Conservation (phyloP, 2,888 invertebrate species). For the Agonopterix subpropinquella region DNA sequence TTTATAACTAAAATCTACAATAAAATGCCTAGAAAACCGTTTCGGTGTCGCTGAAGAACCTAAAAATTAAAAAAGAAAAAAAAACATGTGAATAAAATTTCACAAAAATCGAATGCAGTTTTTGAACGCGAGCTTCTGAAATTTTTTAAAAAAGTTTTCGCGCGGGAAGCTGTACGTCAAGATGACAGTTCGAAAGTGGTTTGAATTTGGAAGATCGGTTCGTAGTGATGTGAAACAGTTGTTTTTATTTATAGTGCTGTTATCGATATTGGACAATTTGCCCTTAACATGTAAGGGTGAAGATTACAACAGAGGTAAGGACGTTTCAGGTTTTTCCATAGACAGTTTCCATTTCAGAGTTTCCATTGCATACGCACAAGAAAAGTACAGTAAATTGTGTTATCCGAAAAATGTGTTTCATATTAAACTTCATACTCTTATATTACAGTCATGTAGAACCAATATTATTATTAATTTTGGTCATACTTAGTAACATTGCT, state of each 20-base stretch:
- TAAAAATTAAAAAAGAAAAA: constrained; percentile 13
- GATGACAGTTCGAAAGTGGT: constrained; percentile 65
- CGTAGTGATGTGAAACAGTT: constrained; percentile 60
- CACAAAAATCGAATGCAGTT: constrained; percentile 17
- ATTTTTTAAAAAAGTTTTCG: constrained; percentile 17
- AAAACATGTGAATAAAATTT: constrained; percentile 42
- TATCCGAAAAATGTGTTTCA: no score
- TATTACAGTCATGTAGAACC: no score
- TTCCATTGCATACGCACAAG: no score
- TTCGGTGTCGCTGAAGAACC: constrained; percentile 26
- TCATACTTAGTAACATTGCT: no score
- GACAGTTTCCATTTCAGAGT: no score
- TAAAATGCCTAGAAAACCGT: constrained; percentile 56
- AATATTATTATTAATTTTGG: no score
- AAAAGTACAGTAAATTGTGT: no score
- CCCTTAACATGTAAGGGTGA: constrained; percentile 41
- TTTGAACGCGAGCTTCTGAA: constrained; percentile 8
- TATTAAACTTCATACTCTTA: no score
- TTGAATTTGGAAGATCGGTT: constrained; percentile 41
- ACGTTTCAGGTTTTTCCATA: not conserved
- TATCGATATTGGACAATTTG: constrained; percentile 53
- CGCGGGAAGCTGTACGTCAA: constrained; percentile 50
- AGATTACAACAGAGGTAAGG: constrained; percentile 51
- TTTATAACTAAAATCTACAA: constrained; percentile 7
- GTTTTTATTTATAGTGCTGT: constrained; percentile 50